phyloP scores from a whole-genome alignment of 2,888 invertebrate genomes.

The Magallana nippona region DNA sequence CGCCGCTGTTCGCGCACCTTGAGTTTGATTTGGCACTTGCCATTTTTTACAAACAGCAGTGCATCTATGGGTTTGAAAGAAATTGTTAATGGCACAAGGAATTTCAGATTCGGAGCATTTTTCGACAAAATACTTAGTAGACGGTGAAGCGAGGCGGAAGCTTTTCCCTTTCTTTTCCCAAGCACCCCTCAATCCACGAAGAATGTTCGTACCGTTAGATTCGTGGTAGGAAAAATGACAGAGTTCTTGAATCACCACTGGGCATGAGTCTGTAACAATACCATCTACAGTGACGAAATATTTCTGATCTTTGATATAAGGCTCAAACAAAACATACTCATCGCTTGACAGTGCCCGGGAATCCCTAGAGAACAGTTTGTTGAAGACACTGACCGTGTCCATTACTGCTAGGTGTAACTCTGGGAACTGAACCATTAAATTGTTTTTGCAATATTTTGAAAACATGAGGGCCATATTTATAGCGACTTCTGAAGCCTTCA shows the following conservation, averaged over 20 bases:
- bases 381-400: background rate
- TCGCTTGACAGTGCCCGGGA: background rate
- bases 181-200: background rate
- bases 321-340: conserved; percentile 3
- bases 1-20: background rate
- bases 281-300: background rate
- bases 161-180: conserved; percentile 5
- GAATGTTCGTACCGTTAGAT: background rate
- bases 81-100: background rate
- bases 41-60: background rate
- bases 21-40: background rate
- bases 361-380: background rate
- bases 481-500: background rate
- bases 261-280: background rate
- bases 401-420: background rate
- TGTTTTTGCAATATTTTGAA: background rate
- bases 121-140: background rate
- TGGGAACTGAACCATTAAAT: background rate
- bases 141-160: background rate
- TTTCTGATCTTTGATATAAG: background rate
- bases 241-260: background rate
- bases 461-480: background rate
- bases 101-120: background rate
- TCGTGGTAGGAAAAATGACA: conserved; percentile 8
- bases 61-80: background rate